These are phyloP conservation scores for Apostichopus japonicus DNA, from an alignment of 35 echinoderm and acorn worm species.

Conservation along the genomic window DNA sequence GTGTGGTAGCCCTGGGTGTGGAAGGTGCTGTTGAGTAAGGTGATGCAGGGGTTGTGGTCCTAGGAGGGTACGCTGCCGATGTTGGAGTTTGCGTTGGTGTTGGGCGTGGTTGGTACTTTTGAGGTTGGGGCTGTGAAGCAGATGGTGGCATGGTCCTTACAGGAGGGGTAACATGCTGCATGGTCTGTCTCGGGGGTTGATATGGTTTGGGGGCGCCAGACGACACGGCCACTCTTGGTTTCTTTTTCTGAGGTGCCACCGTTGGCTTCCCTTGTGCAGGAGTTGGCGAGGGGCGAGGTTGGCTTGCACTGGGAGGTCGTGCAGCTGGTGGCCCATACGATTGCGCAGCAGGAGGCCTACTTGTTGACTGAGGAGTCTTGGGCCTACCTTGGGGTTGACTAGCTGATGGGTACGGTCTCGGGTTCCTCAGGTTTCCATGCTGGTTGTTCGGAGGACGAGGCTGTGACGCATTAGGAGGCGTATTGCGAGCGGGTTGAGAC, in stretches of 20 bases:
- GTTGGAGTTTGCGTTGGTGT: neutral
- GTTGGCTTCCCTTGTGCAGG: slow-evolving; percentile 1
- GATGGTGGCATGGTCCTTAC: slow-evolving; percentile 18
- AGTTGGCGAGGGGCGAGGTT: slow-evolving; percentile 11
- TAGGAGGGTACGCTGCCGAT: neutral
- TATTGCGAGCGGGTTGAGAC: neutral
- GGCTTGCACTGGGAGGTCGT: slow-evolving; percentile 28
- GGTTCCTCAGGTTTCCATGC: slow-evolving; percentile 7
- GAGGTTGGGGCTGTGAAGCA: slow-evolving; percentile 43
- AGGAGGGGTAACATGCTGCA: slow-evolving; percentile 26
- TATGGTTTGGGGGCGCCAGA: slow-evolving; percentile 37
- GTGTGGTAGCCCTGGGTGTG: neutral
- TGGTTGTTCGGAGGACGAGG: slow-evolving; percentile 5
- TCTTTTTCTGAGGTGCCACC: slow-evolving; percentile 30
- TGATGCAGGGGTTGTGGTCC: neutral
- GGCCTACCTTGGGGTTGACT: slow-evolving; percentile 27
- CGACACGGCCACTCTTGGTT: slow-evolving; percentile 33
- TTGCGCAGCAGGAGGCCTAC: neutral
- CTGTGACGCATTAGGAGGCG: slow-evolving; percentile 40
- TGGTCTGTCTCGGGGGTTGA: slow-evolving; percentile 33
- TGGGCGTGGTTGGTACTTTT: neutral
- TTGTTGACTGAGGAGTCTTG: neutral
- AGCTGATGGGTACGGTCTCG: slow-evolving; percentile 14
- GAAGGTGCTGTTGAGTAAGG: neutral
- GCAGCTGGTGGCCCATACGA: neutral